Evolutionary conservation across 2,113 vertebrate genomes (phyloP).

Genomic region (Microcebus tavaratra): DNA sequence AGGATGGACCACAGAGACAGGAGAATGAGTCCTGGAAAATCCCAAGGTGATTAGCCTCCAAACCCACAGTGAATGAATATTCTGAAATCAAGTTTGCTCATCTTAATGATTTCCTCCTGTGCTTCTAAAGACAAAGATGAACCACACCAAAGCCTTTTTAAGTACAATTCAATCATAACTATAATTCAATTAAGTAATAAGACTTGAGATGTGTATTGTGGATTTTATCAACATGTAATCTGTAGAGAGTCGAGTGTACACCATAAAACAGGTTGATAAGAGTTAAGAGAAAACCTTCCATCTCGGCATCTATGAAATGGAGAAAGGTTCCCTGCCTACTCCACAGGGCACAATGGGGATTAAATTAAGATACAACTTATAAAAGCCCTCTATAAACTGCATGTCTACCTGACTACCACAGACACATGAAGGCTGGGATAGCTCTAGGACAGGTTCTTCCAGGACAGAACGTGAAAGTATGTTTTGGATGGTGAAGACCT

Average conservation of each 20-base stretch:
- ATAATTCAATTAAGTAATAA: not conserved
- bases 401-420: not conserved
- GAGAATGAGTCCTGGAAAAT: not conserved
- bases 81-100: slow-evolving; percentile 8
- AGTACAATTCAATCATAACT: not conserved
- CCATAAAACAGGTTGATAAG: not conserved
- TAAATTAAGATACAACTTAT: not conserved
- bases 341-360: not conserved
- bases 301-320: not conserved
- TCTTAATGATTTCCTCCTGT: not conserved
- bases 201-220: not conserved
- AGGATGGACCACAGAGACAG: not conserved
- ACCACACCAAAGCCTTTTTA: not conserved
- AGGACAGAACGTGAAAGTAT: not conserved
- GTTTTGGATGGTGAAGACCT: not conserved
- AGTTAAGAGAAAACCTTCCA: not conserved
- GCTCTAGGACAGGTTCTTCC: not conserved
- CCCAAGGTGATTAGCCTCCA: not conserved
- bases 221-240: not conserved
- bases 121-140: slow-evolving; percentile 14
- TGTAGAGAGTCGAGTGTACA: not conserved
- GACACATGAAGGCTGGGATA: not conserved
- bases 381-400: not conserved
- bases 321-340: not conserved
- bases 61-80: not conserved